phyloP scores from a whole-genome alignment of 2,888 invertebrate species.

The Subacronicta megacephala region DNA sequence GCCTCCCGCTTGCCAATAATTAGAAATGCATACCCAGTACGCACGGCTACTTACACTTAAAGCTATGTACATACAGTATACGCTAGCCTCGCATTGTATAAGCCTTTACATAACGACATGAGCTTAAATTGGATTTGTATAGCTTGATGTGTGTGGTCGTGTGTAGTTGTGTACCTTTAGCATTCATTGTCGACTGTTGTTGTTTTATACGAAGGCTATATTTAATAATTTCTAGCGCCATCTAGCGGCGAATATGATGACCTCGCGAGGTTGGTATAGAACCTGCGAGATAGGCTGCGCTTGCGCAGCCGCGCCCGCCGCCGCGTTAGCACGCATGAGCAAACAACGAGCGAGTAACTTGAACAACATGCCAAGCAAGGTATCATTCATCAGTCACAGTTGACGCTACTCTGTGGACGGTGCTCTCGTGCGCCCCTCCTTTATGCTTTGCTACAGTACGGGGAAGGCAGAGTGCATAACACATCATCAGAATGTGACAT shows the following conservation, averaged over 20 bases:
- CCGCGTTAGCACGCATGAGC: slow-evolving; percentile 67
- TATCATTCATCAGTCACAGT: slow-evolving; percentile 75
- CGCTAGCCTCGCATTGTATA: no score
- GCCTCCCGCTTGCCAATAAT: slow-evolving; percentile 1
- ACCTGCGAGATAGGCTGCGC: slow-evolving; percentile 58
- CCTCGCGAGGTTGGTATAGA: slow-evolving; percentile 51
- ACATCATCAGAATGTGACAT: slow-evolving; percentile 86
- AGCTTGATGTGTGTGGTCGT: no score
- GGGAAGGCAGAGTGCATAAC: slow-evolving; percentile 77
- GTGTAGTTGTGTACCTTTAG: slow-evolving; percentile 11
- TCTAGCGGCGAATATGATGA: slow-evolving; percentile 49
- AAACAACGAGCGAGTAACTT: slow-evolving; percentile 68
- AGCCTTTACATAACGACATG: no score
- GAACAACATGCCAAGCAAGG: slow-evolving; percentile 69
- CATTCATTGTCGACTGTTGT: slow-evolving; percentile 3
- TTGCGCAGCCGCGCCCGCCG: slow-evolving; percentile 56
- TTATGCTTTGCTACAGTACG: slow-evolving; percentile 70
- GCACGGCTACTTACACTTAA: no score
- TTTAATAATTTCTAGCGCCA: slow-evolving; percentile 47
- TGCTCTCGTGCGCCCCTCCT: slow-evolving; percentile 71
- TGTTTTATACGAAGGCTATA: slow-evolving; percentile 21
- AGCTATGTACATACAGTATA: no score
- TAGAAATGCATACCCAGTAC: slow-evolving; percentile 18
- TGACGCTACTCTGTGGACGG: slow-evolving; percentile 74
- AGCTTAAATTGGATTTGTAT: no score